Base-by-base conservation (phyloP, 2,113 vertebrate species). In the Xiphophorus couchianus region DNA sequence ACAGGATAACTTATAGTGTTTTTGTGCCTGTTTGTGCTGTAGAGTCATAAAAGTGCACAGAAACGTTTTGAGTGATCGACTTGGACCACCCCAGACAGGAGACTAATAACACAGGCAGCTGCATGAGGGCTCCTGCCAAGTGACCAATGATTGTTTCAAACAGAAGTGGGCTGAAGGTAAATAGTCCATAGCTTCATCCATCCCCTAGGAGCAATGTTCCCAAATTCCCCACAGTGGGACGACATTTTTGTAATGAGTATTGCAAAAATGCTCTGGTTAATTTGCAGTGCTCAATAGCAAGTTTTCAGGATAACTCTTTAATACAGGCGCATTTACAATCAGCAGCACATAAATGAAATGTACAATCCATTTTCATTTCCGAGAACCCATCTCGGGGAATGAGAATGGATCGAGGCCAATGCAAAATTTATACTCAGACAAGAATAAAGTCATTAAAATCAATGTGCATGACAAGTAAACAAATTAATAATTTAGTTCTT, bases 111-210 rank as follows among this genome's bases (percentile, higher is more conserved):
- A 77, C 64, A 80, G 78, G 77, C 70, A 42, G 81, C 86, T 91
- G 77, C 89, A 86, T 76, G 81, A 84, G 15, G 90, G 81, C 67
- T 87, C 65, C 74, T 77, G 83, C 84, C 89, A 90, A 90, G 84
- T 89, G 89, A 83, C 88, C 85, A 78, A 83, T 90, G 87, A 91
- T 92, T 89, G 85, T 77, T 86, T 81, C 83, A 77, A 74, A 83
- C 82, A 86, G 83, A 84, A 84, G 71, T 73, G 71, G 84, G 84
- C 69, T 61, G 31, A 62, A 71, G 71, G 62, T 54, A 77, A 86
- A 80, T 77, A 71, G 72, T 77, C 77, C 33, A 35, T 84, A 58
- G 79, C 74, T 86, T 90, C 72, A 86, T 89, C 77, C 65, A 63
- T 62, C 80, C 85, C 74, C 75, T 2, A 48, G 48, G 86, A 84